Base-by-base conservation (phyloP, 1,140 invertebrate species). In the Bombus breviceps region DNA sequence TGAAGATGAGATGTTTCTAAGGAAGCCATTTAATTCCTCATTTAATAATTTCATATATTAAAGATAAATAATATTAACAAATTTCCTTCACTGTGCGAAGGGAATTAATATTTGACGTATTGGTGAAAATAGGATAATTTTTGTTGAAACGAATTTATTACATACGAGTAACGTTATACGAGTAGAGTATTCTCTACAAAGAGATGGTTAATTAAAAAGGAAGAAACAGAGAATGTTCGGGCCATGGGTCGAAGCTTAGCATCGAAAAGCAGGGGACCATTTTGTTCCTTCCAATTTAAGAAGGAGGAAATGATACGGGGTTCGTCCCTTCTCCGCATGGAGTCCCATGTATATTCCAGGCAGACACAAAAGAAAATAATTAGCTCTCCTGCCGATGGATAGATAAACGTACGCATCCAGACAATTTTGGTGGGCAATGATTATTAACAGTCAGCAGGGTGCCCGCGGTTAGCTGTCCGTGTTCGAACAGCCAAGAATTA, bases 311-410 rank as follows among this genome's bases (percentile, higher is more conserved):
- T 79, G 81, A 89, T 83, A 81, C 81, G 73, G 74, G 81, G 78
- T 47, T 85, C 85, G 85, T 80, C 76, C 85, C 81, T 74, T 93
- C 93, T 80, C 93, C 86, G 83, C 92, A 91, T 93, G 92, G 90
- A 85, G 90, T 89, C 92, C 83, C 78, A 69, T 87, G 69, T 84
- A 85, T 86, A 91, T 92, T 89, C 89, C 85, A 82, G 66, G 37
- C 85, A 84, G 79, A 39, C 88, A 93, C 92, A 91, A 93, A 92
- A 91, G 79, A 91, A 94, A 94, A 94, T 93, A 94, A 94, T 94
- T 93, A 94, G 90, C 90, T 86, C 78, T 80, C 87, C 84, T 90
- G 80, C 81, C 78, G 90, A 91, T 90, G 76, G 82, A 88, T 81
- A 89, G 87, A 87, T 91, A 90, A 86, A 76, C 72, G 75, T 79